Base-by-base conservation (phyloP, 2,888 invertebrate species). In the Oscheius myriophilus region DNA sequence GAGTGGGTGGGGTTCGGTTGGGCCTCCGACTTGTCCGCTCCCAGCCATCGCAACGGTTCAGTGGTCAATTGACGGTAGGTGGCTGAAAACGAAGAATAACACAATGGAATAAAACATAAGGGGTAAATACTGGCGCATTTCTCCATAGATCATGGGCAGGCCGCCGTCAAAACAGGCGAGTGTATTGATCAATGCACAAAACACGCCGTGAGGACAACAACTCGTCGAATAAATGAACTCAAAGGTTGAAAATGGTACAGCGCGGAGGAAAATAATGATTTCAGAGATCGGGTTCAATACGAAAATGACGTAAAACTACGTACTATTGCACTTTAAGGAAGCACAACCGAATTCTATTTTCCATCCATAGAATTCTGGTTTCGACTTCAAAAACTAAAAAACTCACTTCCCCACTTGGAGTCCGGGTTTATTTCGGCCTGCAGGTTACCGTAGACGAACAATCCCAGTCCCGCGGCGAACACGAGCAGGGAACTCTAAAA, bases 401-500 rank as follows among this genome's bases (percentile, higher is more conserved):
- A 64, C 64, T 26, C 33, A 70, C 64, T 25, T 69, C 64, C 81
- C 76, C 80, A 82, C 33, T 71, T 73, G 39, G 81, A 81, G 52
- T 83, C 82, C 26, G 83, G 83, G 71, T 83, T 83, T 54, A 80
- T 74, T 51, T 74, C 74, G 26, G 78, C 67, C 64, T 83, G 80
- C 39, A 79, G 68, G 21, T 73, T 57, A n/a, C 72, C 76, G 71
- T 83, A 82, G 1, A 66, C 61, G 52, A 71, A 71, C 2, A 81
- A 25, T 16, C 64, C 33, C 49, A 77, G 54, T 1, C 64, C 70
- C 1, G 70, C 46, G 9, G 68, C 72, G 26, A 79, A 71, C 2
- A 63, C 70, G 33, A 75, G 57, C 16, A 75, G 53, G 18, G 73
- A 70, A 25, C 70, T 71, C 78, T 79, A 61, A 51, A 78, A 71